phyloP scores from a whole-genome alignment of 2,113 vertebrate genomes.

The Donacobius atricapilla region DNA sequence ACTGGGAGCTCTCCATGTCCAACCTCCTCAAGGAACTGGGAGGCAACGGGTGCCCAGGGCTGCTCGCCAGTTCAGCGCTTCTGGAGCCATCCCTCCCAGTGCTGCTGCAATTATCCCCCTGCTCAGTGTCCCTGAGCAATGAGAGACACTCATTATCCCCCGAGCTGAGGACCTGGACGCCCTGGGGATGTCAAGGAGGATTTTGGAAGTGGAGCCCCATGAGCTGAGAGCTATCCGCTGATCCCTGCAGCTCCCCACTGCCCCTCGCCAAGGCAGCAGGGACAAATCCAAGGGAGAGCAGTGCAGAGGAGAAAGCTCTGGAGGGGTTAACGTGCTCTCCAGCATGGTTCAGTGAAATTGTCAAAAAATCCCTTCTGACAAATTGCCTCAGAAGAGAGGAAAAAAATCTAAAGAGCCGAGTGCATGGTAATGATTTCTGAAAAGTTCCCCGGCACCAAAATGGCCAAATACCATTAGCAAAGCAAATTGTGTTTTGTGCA shows the following conservation, averaged over 20 bases:
- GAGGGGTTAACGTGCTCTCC: slow-evolving; percentile 65
- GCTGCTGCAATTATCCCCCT: neutral
- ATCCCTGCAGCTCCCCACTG: neutral
- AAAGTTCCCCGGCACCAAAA: slow-evolving; percentile 64
- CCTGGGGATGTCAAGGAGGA: neutral
- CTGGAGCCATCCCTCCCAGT: neutral
- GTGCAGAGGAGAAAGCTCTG: neutral
- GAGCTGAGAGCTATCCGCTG: neutral
- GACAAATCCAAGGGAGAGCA: neutral
- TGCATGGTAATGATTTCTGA: slow-evolving; percentile 65
- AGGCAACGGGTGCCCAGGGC: neutral
- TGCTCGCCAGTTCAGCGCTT: neutral
- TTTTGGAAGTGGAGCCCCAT: neutral
- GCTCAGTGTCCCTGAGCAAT: neutral
- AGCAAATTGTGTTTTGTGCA: slow-evolving; percentile 66
- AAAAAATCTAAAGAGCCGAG: slow-evolving; percentile 41
- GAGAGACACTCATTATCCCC: neutral
- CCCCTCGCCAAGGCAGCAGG: neutral
- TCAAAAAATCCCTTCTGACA: slow-evolving; percentile 73
- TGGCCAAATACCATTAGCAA: slow-evolving; percentile 64
- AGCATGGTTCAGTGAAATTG: slow-evolving; percentile 69
- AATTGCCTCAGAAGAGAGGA: slow-evolving; percentile 70
- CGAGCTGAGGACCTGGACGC: neutral
- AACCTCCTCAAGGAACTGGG: neutral
- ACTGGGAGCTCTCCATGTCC: neutral